These are phyloP conservation scores for Gonatopus flavifemur DNA, from an alignment of 1,140 invertebrate genomes.

Conservation along the genomic window DNA sequence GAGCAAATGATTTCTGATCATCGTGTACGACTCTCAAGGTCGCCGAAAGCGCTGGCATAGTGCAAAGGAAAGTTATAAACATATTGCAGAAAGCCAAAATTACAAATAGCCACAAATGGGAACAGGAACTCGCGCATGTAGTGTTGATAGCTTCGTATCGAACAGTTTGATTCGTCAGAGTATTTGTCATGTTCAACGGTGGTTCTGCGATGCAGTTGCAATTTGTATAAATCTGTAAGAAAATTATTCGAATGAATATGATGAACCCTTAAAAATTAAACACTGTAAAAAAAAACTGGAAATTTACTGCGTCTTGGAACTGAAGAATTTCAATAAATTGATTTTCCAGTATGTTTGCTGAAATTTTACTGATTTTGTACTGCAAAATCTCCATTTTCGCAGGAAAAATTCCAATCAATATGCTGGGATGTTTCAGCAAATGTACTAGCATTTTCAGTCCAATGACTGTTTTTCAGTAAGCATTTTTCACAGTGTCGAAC, in stretches of 20 bases:
- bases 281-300: no score
- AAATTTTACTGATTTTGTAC: constrained; percentile 13
- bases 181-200: constrained; percentile 20
- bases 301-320: no score
- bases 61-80: constrained; percentile 75
- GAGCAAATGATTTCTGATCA: constrained; percentile 80
- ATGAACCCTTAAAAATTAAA: neutral
- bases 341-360: no score
- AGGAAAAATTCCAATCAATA: no score
- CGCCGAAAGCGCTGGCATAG: constrained; percentile 76
- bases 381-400: no score
- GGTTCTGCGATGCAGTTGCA: constrained; percentile 59
- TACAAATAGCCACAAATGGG: constrained; percentile 68
- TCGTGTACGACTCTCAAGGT: constrained; percentile 79
- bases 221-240: constrained; percentile 57
- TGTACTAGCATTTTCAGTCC: no score
- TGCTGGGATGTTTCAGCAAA: no score
- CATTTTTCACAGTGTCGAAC: no score
- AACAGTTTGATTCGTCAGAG: constrained; percentile 30
- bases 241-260: neutral
- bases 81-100: constrained; percentile 70
- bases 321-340: no score
- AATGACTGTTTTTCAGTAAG: no score
- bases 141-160: constrained; percentile 64
- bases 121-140: constrained; percentile 66